phyloP scores from a whole-genome alignment of 2,113 vertebrate genomes.

The Ceyx melanurus region DNA sequence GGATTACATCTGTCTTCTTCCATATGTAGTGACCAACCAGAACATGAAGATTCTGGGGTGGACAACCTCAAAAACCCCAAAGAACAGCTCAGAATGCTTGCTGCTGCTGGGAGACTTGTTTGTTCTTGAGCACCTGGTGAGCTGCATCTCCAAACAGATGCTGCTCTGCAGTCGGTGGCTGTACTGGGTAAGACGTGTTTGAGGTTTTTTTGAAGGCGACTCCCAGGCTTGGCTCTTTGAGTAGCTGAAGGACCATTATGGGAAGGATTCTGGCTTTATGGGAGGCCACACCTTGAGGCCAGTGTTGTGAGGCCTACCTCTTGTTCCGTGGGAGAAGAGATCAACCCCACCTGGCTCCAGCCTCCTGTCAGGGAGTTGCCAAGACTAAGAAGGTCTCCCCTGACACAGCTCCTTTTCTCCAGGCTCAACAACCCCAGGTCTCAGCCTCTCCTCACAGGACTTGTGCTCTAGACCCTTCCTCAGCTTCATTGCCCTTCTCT shows the following conservation, averaged over 20 bases:
- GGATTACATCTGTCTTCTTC: neutral
- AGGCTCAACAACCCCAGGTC: no score
- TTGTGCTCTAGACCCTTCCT: no score
- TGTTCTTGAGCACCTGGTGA: no score
- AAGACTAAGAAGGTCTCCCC: no score
- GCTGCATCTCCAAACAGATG: neutral
- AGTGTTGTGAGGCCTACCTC: no score
- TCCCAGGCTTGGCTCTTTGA: neutral
- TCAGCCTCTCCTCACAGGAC: no score
- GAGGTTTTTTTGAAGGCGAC: rapidly evolving
- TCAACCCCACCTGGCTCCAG: no score
- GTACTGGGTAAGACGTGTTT: neutral
- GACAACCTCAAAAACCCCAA: neutral
- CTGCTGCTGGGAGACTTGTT: neutral
- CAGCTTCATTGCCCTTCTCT: no score
- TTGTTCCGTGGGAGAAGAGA: no score
- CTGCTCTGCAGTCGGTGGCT: neutral
- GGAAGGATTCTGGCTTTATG: neutral
- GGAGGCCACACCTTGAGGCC: no score
- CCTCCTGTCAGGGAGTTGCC: no score
- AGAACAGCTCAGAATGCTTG: neutral
- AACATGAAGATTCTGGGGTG: neutral
- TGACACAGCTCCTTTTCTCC: no score
- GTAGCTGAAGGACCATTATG: neutral
- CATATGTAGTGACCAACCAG: neutral